Evolutionary conservation across 2,888 invertebrate genomes (phyloP), one percentile per base, ranked within the genome.

Genomic region (Aphodius sticticus): DNA sequence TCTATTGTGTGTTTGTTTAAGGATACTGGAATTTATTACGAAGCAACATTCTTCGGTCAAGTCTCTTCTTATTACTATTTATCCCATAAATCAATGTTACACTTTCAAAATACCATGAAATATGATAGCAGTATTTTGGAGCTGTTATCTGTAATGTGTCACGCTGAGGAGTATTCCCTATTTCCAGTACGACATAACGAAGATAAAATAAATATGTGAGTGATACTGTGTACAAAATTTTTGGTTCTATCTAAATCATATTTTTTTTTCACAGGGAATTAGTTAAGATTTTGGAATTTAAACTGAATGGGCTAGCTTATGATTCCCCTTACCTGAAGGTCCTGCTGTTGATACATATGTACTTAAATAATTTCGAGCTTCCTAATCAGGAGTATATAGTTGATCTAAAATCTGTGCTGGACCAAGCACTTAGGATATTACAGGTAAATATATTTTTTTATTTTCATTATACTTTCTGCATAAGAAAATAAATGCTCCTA

Each of bases 151-250:
- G 92, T 96, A 6, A 91, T 99, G 86, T 93, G 96, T 38, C 95
- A 97, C 87, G 94, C 95, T 0, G 93, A 96, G 83, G 99, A 99
- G 86, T 96, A 98, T 87, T 94, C 95, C 80, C 95, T 98, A 84
- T 91, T 99, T 83, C 99, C 99, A 0, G 99, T 99, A 1, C 92
- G 99, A 77, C 99, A 99, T 88, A 99, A 99, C 87, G 99, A 99
- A 89, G 99, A 99, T 87, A 90, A 95, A 81, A 92, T 96, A 71
- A 99, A 99, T 88, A 95, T 94, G 96, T 97, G 89, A 87, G 90
- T 87, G 14, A 77, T 79, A 26, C 26, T 26, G 26, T 26, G 26
- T 3, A 26, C 1, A 26, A 26, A 76, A 78, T n/a, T n/a, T n/a
- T n/a, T n/a, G n/a, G n/a, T n/a, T n/a, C n/a, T n/a, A n/a, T n/a